Conservation (phyloP, 1,140 invertebrate genomes). For the Lerema accius region DNA sequence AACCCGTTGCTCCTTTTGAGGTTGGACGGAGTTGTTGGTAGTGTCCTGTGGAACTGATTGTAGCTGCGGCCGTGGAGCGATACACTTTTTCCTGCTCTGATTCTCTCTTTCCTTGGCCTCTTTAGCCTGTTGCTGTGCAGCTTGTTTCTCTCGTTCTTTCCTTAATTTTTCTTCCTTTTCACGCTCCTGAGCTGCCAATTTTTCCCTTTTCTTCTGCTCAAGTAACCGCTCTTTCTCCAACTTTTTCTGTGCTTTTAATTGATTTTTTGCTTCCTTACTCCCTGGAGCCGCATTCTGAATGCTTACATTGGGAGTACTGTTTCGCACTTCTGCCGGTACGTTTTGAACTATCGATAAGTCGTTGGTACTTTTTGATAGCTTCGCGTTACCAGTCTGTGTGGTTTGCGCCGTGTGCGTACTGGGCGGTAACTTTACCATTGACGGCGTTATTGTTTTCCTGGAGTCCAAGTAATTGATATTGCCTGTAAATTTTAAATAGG, state of each 20-base stretch:
- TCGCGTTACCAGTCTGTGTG: slow-evolving; percentile 12
- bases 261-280: slow-evolving; percentile 41
- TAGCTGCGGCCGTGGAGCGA: slow-evolving; percentile 40
- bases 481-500: slow-evolving; percentile 46
- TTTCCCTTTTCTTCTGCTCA: slow-evolving; percentile 60
- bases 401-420: slow-evolving; percentile 16
- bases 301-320: slow-evolving; percentile 24
- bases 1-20: background rate
- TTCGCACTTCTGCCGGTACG: slow-evolving; percentile 29
- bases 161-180: slow-evolving; percentile 58
- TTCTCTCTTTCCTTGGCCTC: slow-evolving; percentile 38
- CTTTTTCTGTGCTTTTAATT: slow-evolving; percentile 59
- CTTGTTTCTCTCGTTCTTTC: slow-evolving; percentile 51
- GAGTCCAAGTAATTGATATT: slow-evolving; percentile 37
- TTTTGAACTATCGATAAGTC: slow-evolving; percentile 43
- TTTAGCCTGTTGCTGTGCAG: slow-evolving; percentile 40
- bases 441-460: slow-evolving; percentile 48
- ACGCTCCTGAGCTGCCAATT: slow-evolving; percentile 49
- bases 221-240: slow-evolving; percentile 51
- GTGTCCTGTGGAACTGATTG: background rate
- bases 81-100: slow-evolving; percentile 43
- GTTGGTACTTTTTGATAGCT: slow-evolving; percentile 56
- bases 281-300: background rate
- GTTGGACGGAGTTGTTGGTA: background rate
- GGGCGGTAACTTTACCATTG: slow-evolving; percentile 55